These are phyloP conservation scores for Pasiphila rectangulata DNA, from an alignment of 2,888 invertebrate species.

Conservation along the genomic window DNA sequence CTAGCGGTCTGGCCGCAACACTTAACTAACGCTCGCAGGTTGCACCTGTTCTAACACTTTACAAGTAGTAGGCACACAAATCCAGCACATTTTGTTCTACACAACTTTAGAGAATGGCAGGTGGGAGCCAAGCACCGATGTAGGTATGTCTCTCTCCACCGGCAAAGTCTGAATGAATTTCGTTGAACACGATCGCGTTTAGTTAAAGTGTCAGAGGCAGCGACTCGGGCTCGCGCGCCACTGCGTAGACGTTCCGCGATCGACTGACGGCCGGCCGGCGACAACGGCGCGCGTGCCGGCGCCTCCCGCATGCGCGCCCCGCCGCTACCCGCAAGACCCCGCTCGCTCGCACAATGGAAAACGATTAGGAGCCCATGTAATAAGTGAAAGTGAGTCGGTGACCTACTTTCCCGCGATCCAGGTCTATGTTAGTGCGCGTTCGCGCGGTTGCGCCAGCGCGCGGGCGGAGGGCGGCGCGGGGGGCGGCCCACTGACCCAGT, in stretches of 20 bases:
- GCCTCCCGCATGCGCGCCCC: conserved; percentile 79
- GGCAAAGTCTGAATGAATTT: conserved; percentile 47
- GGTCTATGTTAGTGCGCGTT: conserved; percentile 91
- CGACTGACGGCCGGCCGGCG: conserved; percentile 78
- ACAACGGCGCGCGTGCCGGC: conserved; percentile 76
- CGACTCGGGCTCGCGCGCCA: conserved; percentile 64
- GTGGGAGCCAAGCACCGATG: conserved; percentile 45
- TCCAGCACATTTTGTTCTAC: conserved; percentile 76
- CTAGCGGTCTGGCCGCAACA: conserved; percentile 78
- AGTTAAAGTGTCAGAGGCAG: conserved; percentile 43
- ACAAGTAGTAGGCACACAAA: conserved; percentile 68
- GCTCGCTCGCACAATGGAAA: conserved; percentile 84
- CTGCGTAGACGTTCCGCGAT: conserved; percentile 69
- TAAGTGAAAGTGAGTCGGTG: conserved; percentile 94
- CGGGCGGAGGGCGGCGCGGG: conserved; percentile 77
- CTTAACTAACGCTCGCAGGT: conserved; percentile 75
- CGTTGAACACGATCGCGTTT: conserved; percentile 67
- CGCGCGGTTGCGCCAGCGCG: conserved; percentile 77
- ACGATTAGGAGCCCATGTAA: conserved; percentile 89
- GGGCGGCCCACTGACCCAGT: conserved; percentile 92
- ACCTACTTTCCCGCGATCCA: conserved; percentile 96
- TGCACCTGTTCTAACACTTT: conserved; percentile 78
- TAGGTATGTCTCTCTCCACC: conserved; percentile 46
- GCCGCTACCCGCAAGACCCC: conserved; percentile 73
- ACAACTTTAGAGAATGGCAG: conserved; percentile 40